Base-by-base conservation (phyloP, 2,797 vertebrate species). In the Etheostoma nigrum region DNA sequence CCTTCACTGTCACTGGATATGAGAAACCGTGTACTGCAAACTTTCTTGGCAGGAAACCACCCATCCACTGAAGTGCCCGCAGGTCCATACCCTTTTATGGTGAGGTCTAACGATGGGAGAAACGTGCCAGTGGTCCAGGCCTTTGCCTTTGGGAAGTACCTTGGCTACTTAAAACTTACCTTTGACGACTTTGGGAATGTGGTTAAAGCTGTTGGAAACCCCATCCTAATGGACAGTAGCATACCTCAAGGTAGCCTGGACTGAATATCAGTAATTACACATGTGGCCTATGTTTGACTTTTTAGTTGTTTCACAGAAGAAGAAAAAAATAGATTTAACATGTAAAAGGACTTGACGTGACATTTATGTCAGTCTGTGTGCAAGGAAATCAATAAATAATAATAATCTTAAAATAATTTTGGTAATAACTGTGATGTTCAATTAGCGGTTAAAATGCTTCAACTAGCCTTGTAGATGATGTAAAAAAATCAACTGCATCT, bases 81-180 rank as follows among this genome's bases (percentile, higher is more conserved):
- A 44, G 97, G 96, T 5, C 71, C 82, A 0, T 98, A 98, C 78
- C 97, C 97, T 0, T 95, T 95, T 75, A 93, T 95, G 84, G 96
- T 98, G 36, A 84, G 67, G 14, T 96, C 96, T 0, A 91, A 96
- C 0, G 94, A 97, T 9, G 95, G 96, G 1, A 95, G 86, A 21
- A 48, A 89, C 2, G 96, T 98, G 48, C 97, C 97, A 0, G 97
- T 98, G 47, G 97, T 98, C 48, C 97, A 99, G 87, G 97, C 96
- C 25, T 99, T 95, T 0, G 97, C 97, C 21, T 98, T 97, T 64
- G 97, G 97, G 81, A 98, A 98, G 84, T 98, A 98, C 65, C 94
- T 99, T 2, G 97, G 97, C 44, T 94, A 93, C 59, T 84, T 98
- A 45, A 96, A 97, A 63, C 93, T 98, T 8, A 93, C 92, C 0